Percentiles rank a stretch among this genome's conserved stretches.
Conservation (phyloP, 2,797 vertebrate species). For the Enteromius viviparus region DNA sequence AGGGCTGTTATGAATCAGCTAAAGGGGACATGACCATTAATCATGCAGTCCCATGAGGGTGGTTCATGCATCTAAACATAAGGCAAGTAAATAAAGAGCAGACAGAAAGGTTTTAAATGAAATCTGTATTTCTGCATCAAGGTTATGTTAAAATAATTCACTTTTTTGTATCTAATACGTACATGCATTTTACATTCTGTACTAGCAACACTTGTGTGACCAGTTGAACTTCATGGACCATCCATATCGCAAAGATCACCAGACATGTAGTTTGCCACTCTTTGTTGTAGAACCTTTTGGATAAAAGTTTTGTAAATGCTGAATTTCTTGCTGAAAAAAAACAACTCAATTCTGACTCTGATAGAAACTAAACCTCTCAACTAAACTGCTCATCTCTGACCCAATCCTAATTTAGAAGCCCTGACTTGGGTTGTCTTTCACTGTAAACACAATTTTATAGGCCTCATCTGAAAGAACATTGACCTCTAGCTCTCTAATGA, state of each 20-base stretch:
- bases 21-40: conserved; percentile 26
- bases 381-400: background rate
- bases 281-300: background rate
- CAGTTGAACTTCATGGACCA: background rate
- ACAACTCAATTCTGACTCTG: background rate
- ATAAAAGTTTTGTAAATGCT: background rate
- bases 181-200: background rate
- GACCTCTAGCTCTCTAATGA: conserved; percentile 40
- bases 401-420: conserved; percentile 28
- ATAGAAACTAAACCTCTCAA: conserved; percentile 8
- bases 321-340: background rate
- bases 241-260: background rate
- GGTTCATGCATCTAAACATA: conserved; percentile 25
- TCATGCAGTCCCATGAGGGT: conserved; percentile 29
- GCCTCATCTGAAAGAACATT: conserved; percentile 19
- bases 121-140: background rate
- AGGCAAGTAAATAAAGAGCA: conserved; percentile 19
- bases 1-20: conserved; percentile 38
- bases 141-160: background rate
- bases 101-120: background rate
- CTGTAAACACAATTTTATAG: conserved; percentile 13
- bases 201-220: background rate
- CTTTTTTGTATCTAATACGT: background rate
- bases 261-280: background rate
- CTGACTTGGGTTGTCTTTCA: conserved; percentile 10